Percentiles rank a stretch among this genome's conserved stretches.
Evolutionary conservation across 2,888 invertebrate species (phyloP).

Genomic region (Stenoptilia bipunctidactyla): DNA sequence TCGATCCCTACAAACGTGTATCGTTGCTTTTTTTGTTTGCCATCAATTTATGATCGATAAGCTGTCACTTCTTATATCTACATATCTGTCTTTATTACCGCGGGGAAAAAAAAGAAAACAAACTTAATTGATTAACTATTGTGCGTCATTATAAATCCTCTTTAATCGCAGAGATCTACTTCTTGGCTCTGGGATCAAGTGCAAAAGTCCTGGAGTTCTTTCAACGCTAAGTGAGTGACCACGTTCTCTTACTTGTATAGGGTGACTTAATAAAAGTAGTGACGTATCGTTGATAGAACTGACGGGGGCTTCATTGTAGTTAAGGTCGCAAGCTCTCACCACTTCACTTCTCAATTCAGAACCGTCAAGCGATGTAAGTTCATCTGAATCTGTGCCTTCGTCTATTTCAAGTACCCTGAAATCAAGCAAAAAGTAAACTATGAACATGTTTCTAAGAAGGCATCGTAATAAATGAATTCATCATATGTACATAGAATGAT

Average conservation of each 20-base stretch:
- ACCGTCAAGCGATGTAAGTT: constrained; percentile 31
- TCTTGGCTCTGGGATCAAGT: constrained; percentile 36
- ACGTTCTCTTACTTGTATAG: constrained; percentile 33
- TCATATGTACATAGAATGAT: too few species aligned
- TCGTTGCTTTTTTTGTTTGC: too few species aligned
- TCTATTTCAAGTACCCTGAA: constrained; percentile 37
- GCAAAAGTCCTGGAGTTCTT: constrained; percentile 32
- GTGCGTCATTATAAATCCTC: constrained; percentile 16
- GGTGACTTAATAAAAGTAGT: constrained; percentile 21
- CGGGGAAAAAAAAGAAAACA: too few species aligned
- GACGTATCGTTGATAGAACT: constrained; percentile 29
- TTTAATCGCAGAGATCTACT: constrained; percentile 58
- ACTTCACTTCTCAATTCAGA: constrained; percentile 38
- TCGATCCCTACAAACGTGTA: too few species aligned
- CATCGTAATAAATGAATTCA: too few species aligned
- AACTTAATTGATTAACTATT: not conserved
- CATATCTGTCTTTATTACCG: constrained; percentile 19
- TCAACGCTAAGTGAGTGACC: constrained; percentile 50
- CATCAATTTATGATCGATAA: not conserved
- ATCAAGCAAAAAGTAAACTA: too few species aligned
- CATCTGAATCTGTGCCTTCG: constrained; percentile 32
- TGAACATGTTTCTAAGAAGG: too few species aligned
- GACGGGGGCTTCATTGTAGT: constrained; percentile 30
- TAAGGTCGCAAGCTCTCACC: constrained; percentile 25
- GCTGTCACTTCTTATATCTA: not conserved